These are phyloP conservation scores for Alviniconcha marisindica DNA, from an alignment of 1,140 invertebrate species.

Conservation along the genomic window DNA sequence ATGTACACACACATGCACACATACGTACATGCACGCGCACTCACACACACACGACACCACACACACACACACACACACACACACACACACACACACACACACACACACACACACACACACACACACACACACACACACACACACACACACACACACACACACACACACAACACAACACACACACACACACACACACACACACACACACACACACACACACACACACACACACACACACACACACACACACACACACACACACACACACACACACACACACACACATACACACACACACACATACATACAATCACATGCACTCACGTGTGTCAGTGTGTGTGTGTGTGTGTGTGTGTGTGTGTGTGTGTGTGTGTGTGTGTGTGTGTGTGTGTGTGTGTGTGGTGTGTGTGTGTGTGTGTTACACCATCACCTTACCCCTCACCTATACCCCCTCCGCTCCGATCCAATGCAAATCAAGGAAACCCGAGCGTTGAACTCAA, in stretches of 20 bases:
- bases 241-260: conserved; percentile 29
- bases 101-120: conserved; percentile 3
- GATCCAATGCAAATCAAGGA: no score
- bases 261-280: not conserved
- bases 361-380: conserved; percentile 6
- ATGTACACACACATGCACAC: no score
- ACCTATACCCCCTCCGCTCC: no score
- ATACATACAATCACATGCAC: not conserved
- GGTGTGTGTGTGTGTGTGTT: not conserved
- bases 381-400: not conserved
- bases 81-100: conserved; percentile 1
- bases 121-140: conserved; percentile 12
- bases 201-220: conserved; percentile 26
- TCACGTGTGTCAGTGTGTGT: not conserved
- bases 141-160: conserved; percentile 12
- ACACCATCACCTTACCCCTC: no score
- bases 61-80: conserved; percentile 5
- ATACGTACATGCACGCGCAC: not conserved
- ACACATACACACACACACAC: not conserved
- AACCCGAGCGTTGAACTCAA: no score
- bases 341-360: not conserved
- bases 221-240: conserved; percentile 29
- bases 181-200: not conserved
- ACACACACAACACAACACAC: conserved; percentile 7
- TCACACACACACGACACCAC: not conserved